Evolutionary conservation across 2,888 invertebrate species (phyloP), one percentile per base, ranked within the genome.

Genomic region (Oxytorus armatus): DNA sequence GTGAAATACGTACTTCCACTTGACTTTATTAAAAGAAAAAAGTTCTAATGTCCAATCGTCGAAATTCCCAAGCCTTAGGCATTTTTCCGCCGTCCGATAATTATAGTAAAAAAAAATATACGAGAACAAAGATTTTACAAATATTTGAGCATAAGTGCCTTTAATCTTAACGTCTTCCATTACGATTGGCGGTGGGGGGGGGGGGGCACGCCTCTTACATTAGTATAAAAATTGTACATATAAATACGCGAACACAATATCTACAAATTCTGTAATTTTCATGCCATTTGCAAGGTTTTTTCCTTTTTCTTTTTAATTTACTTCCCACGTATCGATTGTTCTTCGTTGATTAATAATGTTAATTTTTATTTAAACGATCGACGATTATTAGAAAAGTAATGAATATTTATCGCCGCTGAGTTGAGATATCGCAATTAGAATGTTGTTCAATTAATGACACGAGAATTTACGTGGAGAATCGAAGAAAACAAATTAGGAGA

Each of bases 211-310:
- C 33, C 18, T 29, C 3, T 11, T 42, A 29, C 11, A n/a, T 33
- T 42, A 8, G 10, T 25, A 51, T 44, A 21, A 63, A 39, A 47
- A 47, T 44, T 78, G 68, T 78, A 74, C 36, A 78, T 78, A 73
- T 68, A n/a, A n/a, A n/a, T n/a, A 59, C 4, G n/a, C 59, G 36
- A 42, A 65, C 11, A 8, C 14, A 25, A 7, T 65, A 44, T 68
- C 42, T n/a, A 33, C 23, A 11, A 73, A 39, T 10, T 39, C 33
- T 47, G 23, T 8, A 18, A 8, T 53, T 61, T 39, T 51, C 72
- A 77, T 65, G 65, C 25, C 36, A 63, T 55, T 68, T 47, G 51
- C 51, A 36, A 21, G 59, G 2, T 36, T 59, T 44, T 25, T 21
- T 25, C 1, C 36, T 68, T 49, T 33, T 57, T 11, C 11, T 10